Evolutionary conservation across 64 coral and sea anemone genomes (phyloP), one percentile per base, ranked within the genome.

Genomic region (Dendrophyllia cribrosa): DNA sequence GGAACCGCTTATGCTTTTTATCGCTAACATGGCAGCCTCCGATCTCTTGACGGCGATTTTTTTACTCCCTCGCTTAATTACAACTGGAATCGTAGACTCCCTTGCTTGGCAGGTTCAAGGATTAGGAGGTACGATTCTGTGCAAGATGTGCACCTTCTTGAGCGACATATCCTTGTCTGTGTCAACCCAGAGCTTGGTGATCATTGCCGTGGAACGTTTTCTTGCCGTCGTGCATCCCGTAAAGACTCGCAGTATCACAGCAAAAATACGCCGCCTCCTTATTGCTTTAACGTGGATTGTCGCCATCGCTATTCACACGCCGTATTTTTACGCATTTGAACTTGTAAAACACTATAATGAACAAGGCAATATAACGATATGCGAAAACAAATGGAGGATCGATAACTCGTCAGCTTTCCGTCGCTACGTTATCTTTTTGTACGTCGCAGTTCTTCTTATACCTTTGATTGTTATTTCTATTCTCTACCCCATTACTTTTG

Each of bases 11-110:
- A 91, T 91, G 64, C 78, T 81, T 17, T 82, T 95, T 22, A 87
- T 95, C 50, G 79, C 89, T 21, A 95, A 91, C 61, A 95, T 95
- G 93, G 93, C 93, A 6, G 89, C 74, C 1, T 95, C 93, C 9
- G 94, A 92, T 55, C 58, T 96, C 43, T 19, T 96, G 20, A 85
- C 76, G 2, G 72, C 77, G 0, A 45, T 89, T 3, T 80, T 96
- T 19, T 61, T 79, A 11, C 51, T 96, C 19, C 95, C 95, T 55
- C 79, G 95, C 23, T 58, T 75, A 19, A 58, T 96, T 15, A 45
- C 82, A 9, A 58, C 66, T 16, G 34, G 46, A 5, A 61, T 76
- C 5, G 47, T 77, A 11, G 56, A 59, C 1, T 87, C 58, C 16
- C n/a, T 13, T 17, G 45, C 53, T 43, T 96, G 77, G 66, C 47